Base-by-base conservation (phyloP, 2,797 vertebrate genomes). In the Eutrigla gurnardus region DNA sequence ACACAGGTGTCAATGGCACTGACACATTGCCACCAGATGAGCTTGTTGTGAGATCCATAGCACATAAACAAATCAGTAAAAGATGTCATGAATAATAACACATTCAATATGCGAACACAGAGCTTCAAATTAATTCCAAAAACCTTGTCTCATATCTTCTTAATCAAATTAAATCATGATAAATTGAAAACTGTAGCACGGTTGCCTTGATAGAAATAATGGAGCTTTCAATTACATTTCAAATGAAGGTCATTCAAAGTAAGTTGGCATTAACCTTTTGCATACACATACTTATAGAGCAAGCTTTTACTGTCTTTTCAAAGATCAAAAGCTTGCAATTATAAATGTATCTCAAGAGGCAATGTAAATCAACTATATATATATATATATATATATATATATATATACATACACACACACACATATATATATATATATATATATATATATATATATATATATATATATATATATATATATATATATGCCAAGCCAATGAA, bases 1-100 rank as follows among this genome's bases (percentile, higher is more conserved):
- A 91, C 91, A 92, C 86, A 79, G 89, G 92, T 91, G 91, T 93
- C 91, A 91, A 88, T 88, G 88, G 90, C 88, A 92, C 86, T 88
- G 90, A 92, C 89, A 92, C 90, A 89, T 83, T 87, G 86, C 84
- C 86, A 90, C 89, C 91, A 91, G 89, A 91, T 89, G 89, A 93
- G 88, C 86, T 86, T 3, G 63, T 80, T 88, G 77, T 79, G 77
- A 85, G 82, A 91, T 87, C 86, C 76, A 77, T 70, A 57, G 78
- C 68, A 82, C 81, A 80, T 68, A 87, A 66, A 80, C 52, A 76
- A 13, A 50, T 46, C 4, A 11, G 12, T 46, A 17, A 69, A 36
- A 54, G 43, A 65, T 35, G 43, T 4, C 33, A 69, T 37, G 6
- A 65, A 49, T 33, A 46, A 53, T 25, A 39, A 17, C 3, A 36